These are phyloP conservation scores for Epinotia ramella DNA, from an alignment of 2,888 invertebrate genomes.

Conservation along the genomic window DNA sequence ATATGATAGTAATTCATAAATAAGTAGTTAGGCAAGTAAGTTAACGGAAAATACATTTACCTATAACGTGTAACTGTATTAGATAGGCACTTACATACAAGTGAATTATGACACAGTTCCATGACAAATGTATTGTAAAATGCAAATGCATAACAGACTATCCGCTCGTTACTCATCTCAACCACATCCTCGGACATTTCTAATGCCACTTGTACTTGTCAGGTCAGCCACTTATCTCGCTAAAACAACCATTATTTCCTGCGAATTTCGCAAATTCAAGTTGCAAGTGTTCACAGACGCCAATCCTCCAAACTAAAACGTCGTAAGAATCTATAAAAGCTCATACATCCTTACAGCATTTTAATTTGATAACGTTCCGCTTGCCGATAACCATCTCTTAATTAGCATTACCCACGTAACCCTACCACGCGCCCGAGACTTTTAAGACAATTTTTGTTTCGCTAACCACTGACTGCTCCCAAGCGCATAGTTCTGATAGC, in stretches of 20 bases:
- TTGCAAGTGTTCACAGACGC: conserved; percentile 16
- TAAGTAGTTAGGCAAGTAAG: too few relatives aligned
- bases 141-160: neutral
- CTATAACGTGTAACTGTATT: too few relatives aligned
- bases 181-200: conserved; percentile 14
- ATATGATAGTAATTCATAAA: too few relatives aligned
- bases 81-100: neutral
- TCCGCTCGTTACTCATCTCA: conserved; percentile 9
- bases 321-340: conserved; percentile 1
- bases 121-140: conserved; percentile 7
- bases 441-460: conserved; percentile 33
- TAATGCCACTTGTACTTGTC: conserved; percentile 28
- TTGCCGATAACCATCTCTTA: conserved; percentile 59
- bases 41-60: too few relatives aligned
- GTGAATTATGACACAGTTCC: conserved; percentile 10
- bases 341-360: conserved; percentile 8
- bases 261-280: conserved; percentile 37
- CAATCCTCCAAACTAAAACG: neutral
- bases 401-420: conserved; percentile 54
- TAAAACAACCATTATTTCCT: conserved; percentile 35
- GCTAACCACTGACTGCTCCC: conserved; percentile 51
- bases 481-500: conserved; percentile 50
- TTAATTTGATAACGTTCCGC: conserved; percentile 11
- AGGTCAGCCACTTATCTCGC: conserved; percentile 12
- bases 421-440: conserved; percentile 51